A percentile compares a stretch with the other conserved stretches of the same genome.
phyloP scores from a whole-genome alignment of 2,888 invertebrate species.

The Protonemura montana region DNA sequence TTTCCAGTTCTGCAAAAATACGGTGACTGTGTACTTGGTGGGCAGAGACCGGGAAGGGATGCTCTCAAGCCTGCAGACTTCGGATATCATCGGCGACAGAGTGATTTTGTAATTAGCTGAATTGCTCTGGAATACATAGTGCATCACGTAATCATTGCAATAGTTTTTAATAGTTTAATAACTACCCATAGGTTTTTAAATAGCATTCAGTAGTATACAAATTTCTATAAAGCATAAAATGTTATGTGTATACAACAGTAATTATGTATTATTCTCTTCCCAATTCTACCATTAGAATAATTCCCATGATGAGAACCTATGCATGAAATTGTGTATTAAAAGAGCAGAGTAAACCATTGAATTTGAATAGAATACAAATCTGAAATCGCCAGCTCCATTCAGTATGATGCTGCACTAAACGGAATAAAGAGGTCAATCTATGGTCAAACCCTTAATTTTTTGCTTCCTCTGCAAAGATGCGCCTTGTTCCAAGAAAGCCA shows the following conservation, averaged over 20 bases:
- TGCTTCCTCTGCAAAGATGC: slow-evolving; percentile 2
- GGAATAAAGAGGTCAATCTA: slow-evolving; percentile 17
- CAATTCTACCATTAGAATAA: not conserved
- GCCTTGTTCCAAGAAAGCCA: not conserved
- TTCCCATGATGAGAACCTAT: not conserved
- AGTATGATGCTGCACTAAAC: slow-evolving; percentile 8
- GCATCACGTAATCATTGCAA: not conserved
- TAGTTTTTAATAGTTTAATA: not conserved
- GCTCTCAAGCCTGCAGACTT: slow-evolving; percentile 20
- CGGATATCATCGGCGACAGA: slow-evolving; percentile 23
- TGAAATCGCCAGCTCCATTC: not conserved
- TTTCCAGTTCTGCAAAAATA: slow-evolving; percentile 33
- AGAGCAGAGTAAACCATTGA: not conserved
- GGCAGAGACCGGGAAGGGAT: slow-evolving; percentile 12
- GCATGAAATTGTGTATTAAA: not conserved
- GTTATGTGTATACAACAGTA: not conserved
- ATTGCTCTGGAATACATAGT: too few species aligned
- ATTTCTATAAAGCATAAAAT: not conserved
- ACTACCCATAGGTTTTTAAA: not conserved
- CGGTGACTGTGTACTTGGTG: slow-evolving; percentile 14
- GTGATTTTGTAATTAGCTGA: slow-evolving; percentile 14
- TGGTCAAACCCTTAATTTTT: slow-evolving; percentile 12
- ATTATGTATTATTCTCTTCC: not conserved
- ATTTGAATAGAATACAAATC: not conserved
- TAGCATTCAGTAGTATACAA: not conserved